Base-by-base conservation (phyloP, 1,140 invertebrate genomes). In the Sesamia nonagrioides region DNA sequence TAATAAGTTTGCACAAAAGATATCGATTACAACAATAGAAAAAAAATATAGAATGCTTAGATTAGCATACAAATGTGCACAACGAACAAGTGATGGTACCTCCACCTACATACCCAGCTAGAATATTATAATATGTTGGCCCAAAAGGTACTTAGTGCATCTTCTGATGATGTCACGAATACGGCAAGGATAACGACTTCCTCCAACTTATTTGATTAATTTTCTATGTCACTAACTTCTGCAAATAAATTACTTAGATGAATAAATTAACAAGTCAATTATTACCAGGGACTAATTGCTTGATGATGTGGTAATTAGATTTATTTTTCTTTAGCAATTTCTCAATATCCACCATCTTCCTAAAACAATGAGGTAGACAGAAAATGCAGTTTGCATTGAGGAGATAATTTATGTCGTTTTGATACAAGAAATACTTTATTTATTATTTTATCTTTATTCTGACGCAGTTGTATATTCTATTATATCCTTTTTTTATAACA, bases 241-340 rank as follows among this genome's bases (percentile, higher is more conserved):
- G n/a, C 35, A 9, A 42, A 40, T 63, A 63, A 42, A 63, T 42
- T 11, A 35, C 33, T 17, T 63, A 40, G 18, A 40, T 42, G 60
- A 63, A 63, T 63, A 42, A 42, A 63, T 63, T 63, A 63, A 63
- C 60, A 42, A 42, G 60, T n/a, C 17, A 63, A 63, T 63, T 37
- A 63, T 63, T 9, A 40, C 6, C 6, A 15, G 33, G 27, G 1
- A 4, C 8, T 56, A 56, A 56, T 56, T 21, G n/a, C 18, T 40
- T 40, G 17, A 18, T 63, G n/a, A 63, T 7, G 35, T 9, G 8
- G 2, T 40, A 40, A 63, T 6, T n/a, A 15, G 35, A 61, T 61
- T 11, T 33, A 33, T 35, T 8, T 61, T 54, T 4, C 18, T 21
- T 18, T 21, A 8, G 4, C 7, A 6, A 18, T 21, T 54, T 8